Percentiles rank a stretch among this genome's conserved stretches.
phyloP scores from a whole-genome alignment of 2,113 vertebrate genomes.

The Python bivittatus region DNA sequence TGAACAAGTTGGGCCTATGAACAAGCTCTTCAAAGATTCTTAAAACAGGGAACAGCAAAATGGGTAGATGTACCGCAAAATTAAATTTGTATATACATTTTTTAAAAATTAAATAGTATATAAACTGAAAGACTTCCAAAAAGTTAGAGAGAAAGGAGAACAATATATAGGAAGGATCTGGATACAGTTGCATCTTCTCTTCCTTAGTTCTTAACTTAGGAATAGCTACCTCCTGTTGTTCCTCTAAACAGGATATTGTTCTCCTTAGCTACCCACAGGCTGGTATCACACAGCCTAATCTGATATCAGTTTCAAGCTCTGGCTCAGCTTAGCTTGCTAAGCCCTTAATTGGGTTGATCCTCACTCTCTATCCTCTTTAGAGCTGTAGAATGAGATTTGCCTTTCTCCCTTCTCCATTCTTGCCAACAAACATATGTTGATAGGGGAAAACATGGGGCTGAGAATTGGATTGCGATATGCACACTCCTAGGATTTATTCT shows the following conservation, averaged over 20 bases:
- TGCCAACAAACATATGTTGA: conserved; percentile 23
- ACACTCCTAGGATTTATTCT: background rate
- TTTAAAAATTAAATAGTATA: background rate
- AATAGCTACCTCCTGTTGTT: conserved; percentile 12
- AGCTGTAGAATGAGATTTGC: conserved; percentile 39
- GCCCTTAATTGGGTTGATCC: conserved; percentile 24
- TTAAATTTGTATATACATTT: background rate
- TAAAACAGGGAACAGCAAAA: background rate
- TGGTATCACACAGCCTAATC: conserved; percentile 27
- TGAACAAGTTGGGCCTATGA: too few species aligned
- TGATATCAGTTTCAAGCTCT: conserved; percentile 8
- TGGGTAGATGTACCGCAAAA: background rate
- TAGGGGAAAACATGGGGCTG: conserved; percentile 13
- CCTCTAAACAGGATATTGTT: background rate
- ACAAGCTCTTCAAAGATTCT: too few species aligned
- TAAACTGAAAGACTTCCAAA: background rate
- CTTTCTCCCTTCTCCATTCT: background rate
- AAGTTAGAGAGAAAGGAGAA: background rate
- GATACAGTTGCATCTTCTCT: background rate
- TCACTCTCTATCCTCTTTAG: conserved; percentile 41
- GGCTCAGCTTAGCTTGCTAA: conserved; percentile 27
- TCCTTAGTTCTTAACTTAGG: conserved; percentile 3
- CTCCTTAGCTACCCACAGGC: conserved; percentile 34
- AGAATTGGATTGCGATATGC: conserved; percentile 16
- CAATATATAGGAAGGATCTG: background rate